Evolutionary conservation across 2,888 invertebrate genomes (phyloP).

Genomic region (Scelioninae gen. 1): DNA sequence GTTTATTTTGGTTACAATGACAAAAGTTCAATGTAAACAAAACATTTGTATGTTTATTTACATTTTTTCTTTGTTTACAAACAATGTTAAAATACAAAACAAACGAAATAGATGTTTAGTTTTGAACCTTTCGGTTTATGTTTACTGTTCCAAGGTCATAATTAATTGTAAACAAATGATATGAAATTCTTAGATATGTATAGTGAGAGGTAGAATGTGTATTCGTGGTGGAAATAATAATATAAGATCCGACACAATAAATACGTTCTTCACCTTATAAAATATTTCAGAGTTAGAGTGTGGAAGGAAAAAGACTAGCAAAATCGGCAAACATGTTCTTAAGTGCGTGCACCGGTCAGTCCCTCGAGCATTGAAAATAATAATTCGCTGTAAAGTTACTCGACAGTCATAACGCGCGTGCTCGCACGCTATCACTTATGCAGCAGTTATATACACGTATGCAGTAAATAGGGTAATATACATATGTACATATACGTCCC

Average conservation of each 20-base stretch:
- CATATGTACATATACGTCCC: conserved; percentile 70
- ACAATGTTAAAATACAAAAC: background rate
- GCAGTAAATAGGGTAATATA: conserved; percentile 68
- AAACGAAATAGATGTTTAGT: background rate
- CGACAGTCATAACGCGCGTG: conserved; percentile 76
- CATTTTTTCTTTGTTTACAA: no score
- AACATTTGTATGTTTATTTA: no score
- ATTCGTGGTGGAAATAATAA: background rate
- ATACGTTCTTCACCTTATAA: conserved; percentile 36
- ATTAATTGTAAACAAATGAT: no score
- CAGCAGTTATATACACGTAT: conserved; percentile 64
- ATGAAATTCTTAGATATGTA: background rate
- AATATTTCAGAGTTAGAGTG: conserved; percentile 30
- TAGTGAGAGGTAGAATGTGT: background rate
- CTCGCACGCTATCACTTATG: conserved; percentile 74
- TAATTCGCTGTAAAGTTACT: conserved; percentile 78
- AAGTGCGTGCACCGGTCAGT: conserved; percentile 61
- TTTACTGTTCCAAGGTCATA: no score
- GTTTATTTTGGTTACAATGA: background rate
- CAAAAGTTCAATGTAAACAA: no score
- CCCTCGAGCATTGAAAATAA: conserved; percentile 78
- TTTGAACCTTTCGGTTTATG: no score
- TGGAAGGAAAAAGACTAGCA: conserved; percentile 30
- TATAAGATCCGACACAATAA: conserved; percentile 30
- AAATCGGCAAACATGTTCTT: conserved; percentile 52